A percentile compares a stretch with the other conserved stretches of the same genome.
Evolutionary conservation across 2,113 vertebrate species (phyloP).

Genomic region (Gadus chalcogrammus): DNA sequence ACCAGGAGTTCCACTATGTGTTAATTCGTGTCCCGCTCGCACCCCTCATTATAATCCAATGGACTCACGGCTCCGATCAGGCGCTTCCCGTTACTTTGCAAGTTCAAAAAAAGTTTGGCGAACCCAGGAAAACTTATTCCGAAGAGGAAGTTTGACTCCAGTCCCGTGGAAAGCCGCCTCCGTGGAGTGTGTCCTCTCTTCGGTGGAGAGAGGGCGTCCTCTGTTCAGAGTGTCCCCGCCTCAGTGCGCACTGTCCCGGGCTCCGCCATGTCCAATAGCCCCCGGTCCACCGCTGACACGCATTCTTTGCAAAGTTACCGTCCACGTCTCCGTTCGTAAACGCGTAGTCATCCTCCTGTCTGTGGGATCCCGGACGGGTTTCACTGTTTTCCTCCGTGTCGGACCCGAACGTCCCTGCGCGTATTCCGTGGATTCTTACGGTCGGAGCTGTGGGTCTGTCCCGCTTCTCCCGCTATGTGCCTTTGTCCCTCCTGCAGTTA

Average conservation of each 20-base stretch:
- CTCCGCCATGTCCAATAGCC: constrained; percentile 13
- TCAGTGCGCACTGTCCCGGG: not conserved
- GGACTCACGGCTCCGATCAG: no score
- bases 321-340: constrained; percentile 14
- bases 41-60: no score
- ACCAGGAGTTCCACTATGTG: no score
- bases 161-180: not conserved
- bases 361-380: constrained; percentile 9
- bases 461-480: constrained; percentile 48
- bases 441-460: constrained; percentile 18
- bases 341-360: constrained; percentile 18
- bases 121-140: no score
- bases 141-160: not conserved
- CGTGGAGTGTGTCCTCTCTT: no score
- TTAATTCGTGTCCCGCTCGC: no score
- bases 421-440: constrained; percentile 19
- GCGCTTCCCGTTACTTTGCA: no score
- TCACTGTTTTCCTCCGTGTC: not conserved
- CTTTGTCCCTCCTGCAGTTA: constrained; percentile 71
- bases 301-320: constrained; percentile 16
- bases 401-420: constrained; percentile 6
- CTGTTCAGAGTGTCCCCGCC: not conserved
- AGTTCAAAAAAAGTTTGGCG: no score
- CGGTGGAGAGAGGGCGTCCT: no score
- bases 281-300: constrained; percentile 26